phyloP scores from a whole-genome alignment of 64 coral and sea anemone species.

The Montipora foliosa region DNA sequence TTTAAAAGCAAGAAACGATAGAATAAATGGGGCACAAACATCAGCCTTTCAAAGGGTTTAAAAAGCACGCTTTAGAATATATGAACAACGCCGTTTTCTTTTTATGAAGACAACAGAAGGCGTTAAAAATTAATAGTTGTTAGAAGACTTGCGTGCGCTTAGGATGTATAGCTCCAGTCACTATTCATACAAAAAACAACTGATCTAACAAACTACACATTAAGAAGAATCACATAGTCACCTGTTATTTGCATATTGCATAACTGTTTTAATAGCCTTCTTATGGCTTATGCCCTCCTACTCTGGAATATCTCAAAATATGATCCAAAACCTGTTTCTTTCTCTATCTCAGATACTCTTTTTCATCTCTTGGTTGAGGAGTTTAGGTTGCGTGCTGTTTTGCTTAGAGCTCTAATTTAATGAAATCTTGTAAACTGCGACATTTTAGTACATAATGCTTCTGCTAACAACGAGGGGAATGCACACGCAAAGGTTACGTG shows the following conservation, averaged over 20 bases:
- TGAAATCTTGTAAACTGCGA: neutral
- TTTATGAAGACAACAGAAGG: too few species aligned
- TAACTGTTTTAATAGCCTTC: conserved; percentile 13
- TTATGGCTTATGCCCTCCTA: neutral
- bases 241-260: neutral
- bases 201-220: neutral
- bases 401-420: neutral
- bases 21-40: too few species aligned
- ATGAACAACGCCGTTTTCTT: too few species aligned
- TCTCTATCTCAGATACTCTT: neutral
- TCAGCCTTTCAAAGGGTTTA: too few species aligned
- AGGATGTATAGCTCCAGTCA: neutral
- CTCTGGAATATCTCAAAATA: neutral
- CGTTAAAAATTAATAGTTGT: too few species aligned
- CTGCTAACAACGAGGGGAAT: neutral
- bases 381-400: neutral
- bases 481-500: conserved; percentile 6
- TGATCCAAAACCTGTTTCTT: neutral
- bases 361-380: neutral
- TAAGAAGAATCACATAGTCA: neutral
- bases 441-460: neutral
- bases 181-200: neutral
- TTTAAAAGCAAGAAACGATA: too few species aligned
- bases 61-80: too few species aligned
- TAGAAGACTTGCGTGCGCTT: neutral